These are phyloP conservation scores for Tenthredo notha DNA, from an alignment of 2,888 invertebrate genomes.

Conservation along the genomic window DNA sequence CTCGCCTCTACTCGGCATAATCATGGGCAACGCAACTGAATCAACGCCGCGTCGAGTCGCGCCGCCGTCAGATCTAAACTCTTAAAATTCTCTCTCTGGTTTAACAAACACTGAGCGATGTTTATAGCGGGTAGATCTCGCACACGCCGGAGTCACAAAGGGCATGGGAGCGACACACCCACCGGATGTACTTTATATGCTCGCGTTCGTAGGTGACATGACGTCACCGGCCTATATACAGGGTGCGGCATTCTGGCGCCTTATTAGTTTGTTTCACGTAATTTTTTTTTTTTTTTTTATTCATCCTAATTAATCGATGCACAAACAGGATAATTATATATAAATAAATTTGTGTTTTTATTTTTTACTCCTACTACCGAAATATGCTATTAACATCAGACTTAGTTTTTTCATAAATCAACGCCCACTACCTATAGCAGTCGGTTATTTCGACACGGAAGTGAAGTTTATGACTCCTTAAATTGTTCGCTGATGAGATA, in stretches of 20 bases:
- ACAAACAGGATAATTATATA: neutral
- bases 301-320: neutral
- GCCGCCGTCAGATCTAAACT: neutral
- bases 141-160: constrained; percentile 71
- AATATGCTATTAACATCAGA: neutral
- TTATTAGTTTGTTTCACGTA: neutral
- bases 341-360: neutral
- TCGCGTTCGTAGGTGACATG: constrained; percentile 69
- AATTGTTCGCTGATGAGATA: constrained; percentile 3
- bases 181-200: constrained; percentile 75
- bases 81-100: constrained; percentile 2
- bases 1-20: neutral
- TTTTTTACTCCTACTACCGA: neutral
- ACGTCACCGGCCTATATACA: constrained; percentile 71
- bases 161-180: constrained; percentile 77
- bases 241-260: constrained; percentile 62
- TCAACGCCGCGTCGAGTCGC: neutral
- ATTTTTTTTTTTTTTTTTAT: neutral
- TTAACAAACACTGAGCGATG: constrained; percentile 63
- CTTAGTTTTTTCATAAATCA: neutral
- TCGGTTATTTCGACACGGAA: neutral
- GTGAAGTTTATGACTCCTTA: neutral
- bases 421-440: neutral
- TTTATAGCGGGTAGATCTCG: constrained; percentile 68
- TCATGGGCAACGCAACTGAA: neutral